Base-by-base conservation (phyloP, 1,140 invertebrate genomes). In the Teleopsis dalmanni region DNA sequence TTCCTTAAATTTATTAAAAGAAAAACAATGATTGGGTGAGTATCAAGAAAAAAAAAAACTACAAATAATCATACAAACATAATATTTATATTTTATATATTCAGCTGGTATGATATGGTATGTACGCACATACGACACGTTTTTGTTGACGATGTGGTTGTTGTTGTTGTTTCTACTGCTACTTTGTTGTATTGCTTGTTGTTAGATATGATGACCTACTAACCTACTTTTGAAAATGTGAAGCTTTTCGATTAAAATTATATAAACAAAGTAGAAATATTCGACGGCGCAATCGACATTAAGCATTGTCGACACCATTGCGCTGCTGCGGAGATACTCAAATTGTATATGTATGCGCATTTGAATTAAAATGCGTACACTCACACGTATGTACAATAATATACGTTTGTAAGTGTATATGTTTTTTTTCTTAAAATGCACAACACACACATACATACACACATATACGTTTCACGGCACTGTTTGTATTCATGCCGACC, bases 141-240 rank as follows among this genome's bases (percentile, higher is more conserved):
- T n/a, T n/a, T n/a, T n/a, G n/a, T n/a, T n/a, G n/a, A n/a, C n/a
- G 22, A 31, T 11, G 29, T 31, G n/a, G n/a, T 11, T 11, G 10
- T 31, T 19, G 16, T 37, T 37, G 35, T 37, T 4, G 35, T 37
- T 37, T 16, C 14, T 37, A 18, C 19, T 10, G 6, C 14, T 36
- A 18, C 5, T 14, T 35, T 18, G 43, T 16, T 46, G 45, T 19
- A 9, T 33, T 23, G 29, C 37, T 31, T 58, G 63, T 58, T 66
- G 59, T 67, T 67, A 67, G 64, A 67, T 68, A 65, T 61, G 64
- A 58, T 65, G 65, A 67, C 65, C 65, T 56, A 68, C 65, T 68
- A 60, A 68, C 65, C 65, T 63, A 68, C 57, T 67, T 67, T 67
- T 38, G 45, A 23, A 7, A 50, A 35, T 19, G 18, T 45, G n/a